Conservation (phyloP, 2,113 vertebrate genomes). For the Stictonetta naevosa region DNA sequence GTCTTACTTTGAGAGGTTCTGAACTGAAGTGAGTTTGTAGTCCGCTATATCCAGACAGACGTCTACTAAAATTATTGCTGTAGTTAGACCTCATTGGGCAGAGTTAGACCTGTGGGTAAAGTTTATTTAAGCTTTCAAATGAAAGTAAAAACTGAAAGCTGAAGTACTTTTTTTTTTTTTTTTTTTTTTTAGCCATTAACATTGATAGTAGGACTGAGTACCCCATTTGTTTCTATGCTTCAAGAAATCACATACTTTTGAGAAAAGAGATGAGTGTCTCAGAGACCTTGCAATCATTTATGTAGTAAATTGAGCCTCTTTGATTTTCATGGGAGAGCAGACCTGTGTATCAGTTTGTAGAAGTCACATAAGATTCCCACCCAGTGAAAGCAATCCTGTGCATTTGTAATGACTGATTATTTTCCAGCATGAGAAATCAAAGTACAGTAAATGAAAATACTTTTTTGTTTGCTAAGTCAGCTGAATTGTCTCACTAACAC, state of each 20-base stretch:
- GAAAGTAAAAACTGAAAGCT: background rate
- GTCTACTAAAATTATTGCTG: background rate
- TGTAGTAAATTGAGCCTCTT: background rate
- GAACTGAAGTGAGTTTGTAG: background rate
- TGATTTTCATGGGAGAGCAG: background rate
- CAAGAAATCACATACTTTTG: background rate
- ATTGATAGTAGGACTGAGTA: background rate
- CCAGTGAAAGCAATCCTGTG: accelerated
- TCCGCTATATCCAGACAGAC: background rate
- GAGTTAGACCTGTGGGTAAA: background rate
- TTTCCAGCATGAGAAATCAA: background rate
- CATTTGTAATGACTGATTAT: background rate
- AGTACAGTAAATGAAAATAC: background rate
- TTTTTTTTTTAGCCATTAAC: background rate
- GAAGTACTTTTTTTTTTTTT: background rate
- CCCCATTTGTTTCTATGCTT: background rate
- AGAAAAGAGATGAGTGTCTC: background rate
- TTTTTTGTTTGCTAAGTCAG: background rate
- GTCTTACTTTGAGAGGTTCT: background rate
- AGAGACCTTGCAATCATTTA: background rate
- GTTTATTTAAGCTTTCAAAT: background rate
- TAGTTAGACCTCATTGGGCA: background rate
- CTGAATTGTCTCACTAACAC: background rate
- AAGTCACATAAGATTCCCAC: background rate
- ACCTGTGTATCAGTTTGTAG: background rate